A percentile compares a stretch with the other conserved stretches of the same genome.
phyloP scores from a whole-genome alignment of 2,113 vertebrate genomes.

The Petroica traversi region DNA sequence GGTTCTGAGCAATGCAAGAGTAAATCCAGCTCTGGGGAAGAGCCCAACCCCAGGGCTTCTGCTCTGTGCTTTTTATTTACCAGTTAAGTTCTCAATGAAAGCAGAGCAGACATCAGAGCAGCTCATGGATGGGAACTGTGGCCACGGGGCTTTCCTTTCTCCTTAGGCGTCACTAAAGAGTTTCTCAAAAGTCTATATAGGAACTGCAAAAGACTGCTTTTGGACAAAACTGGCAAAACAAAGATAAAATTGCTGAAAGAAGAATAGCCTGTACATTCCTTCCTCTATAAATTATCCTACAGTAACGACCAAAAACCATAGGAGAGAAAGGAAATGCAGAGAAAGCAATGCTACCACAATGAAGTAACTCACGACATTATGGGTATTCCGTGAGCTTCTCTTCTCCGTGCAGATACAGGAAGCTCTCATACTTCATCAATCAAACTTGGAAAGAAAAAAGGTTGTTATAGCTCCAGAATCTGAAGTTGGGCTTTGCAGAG shows the following conservation, averaged over 20 bases:
- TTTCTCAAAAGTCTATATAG: neutral
- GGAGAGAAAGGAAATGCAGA: neutral
- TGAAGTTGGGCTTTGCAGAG: neutral
- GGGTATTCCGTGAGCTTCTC: neutral
- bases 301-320: neutral
- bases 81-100: neutral
- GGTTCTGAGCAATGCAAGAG: neutral
- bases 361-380: neutral
- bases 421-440: neutral
- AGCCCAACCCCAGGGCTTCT: neutral
- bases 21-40: neutral
- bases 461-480: neutral
- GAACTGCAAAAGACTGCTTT: neutral
- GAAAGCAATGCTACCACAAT: neutral
- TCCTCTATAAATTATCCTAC: neutral
- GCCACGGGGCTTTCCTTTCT: neutral
- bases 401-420: neutral
- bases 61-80: neutral
- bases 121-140: neutral
- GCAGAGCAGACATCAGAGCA: neutral
- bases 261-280: neutral
- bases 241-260: neutral
- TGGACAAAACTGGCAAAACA: neutral
- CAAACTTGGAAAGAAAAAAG: neutral
- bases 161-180: neutral